Percentiles rank a stretch among this genome's conserved stretches.
Conservation (phyloP, 1,140 invertebrate genomes). For the Octopus bimaculoides region DNA sequence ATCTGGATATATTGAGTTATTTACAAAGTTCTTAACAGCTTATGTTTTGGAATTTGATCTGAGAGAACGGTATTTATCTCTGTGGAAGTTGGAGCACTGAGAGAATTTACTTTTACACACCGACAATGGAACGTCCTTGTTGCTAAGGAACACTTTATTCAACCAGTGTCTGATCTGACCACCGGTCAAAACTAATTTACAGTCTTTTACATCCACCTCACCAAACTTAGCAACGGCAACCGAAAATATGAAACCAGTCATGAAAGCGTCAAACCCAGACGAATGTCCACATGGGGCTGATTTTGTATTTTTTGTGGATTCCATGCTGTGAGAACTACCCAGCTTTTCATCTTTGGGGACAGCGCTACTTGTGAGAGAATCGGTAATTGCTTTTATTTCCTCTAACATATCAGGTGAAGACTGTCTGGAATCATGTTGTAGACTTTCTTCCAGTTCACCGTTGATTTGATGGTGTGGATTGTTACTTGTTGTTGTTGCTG, state of each 20-base stretch:
- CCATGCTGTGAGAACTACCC: not conserved
- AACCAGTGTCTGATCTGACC: constrained; percentile 33
- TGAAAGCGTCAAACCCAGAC: constrained; percentile 60
- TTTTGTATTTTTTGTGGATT: not conserved
- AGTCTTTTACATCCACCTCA: constrained; percentile 15
- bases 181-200: constrained; percentile 21
- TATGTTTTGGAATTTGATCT: too few relatives aligned
- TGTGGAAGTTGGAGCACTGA: constrained; percentile 46
- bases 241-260: constrained; percentile 58
- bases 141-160: constrained; percentile 54
- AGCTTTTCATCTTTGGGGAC: not conserved
- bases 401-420: not conserved
- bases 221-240: constrained; percentile 40
- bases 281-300: constrained; percentile 44
- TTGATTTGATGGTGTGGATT: constrained; percentile 4
- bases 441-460: constrained; percentile 3
- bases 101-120: constrained; percentile 52
- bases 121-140: constrained; percentile 54
- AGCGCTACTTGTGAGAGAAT: not conserved
- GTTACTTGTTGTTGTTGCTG: too few relatives aligned
- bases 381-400: not conserved
- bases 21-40: too few relatives aligned
- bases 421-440: not conserved
- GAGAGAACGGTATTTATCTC: constrained; percentile 29
- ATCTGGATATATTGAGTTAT: too few relatives aligned